Conservation (phyloP, 2,113 vertebrate species). For the Strigops habroptila region DNA sequence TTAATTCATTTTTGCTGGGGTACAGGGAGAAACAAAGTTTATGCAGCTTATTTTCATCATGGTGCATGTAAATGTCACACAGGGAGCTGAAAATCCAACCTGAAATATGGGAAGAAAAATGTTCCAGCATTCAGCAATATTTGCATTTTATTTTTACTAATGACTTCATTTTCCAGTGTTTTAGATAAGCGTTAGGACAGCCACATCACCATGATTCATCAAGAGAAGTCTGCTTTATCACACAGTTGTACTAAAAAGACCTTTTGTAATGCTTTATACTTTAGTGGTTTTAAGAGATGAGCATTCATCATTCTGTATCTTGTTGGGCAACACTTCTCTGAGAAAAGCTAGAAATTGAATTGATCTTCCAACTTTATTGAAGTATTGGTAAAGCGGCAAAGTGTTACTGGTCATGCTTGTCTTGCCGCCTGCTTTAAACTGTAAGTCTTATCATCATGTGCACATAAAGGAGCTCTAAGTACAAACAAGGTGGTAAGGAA, state of each 20-base stretch:
- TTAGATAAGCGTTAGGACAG: slow-evolving; percentile 49
- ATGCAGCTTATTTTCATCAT: background rate
- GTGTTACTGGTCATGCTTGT: slow-evolving; percentile 12
- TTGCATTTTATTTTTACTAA: slow-evolving; percentile 73
- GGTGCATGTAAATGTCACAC: background rate
- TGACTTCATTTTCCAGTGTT: slow-evolving; percentile 71
- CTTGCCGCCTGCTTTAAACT: background rate
- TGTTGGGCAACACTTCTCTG: background rate
- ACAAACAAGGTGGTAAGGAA: background rate
- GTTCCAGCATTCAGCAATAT: slow-evolving; percentile 51
- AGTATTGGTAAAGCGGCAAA: background rate
- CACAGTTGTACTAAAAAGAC: slow-evolving; percentile 33
- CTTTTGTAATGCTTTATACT: slow-evolving; percentile 63
- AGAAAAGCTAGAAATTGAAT: slow-evolving; percentile 54
- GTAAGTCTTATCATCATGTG: background rate
- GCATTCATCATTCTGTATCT: slow-evolving; percentile 70
- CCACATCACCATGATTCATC: slow-evolving; percentile 62
- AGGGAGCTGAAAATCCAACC: slow-evolving; percentile 7
- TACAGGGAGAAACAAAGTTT: background rate
- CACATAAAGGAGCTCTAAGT: background rate
- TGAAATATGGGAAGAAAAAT: slow-evolving; percentile 52
- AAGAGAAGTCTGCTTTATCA: slow-evolving; percentile 57
- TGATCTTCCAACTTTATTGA: slow-evolving; percentile 58
- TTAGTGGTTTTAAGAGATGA: slow-evolving; percentile 72
- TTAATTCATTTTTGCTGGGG: background rate